Percentiles rank a stretch among this genome's conserved stretches.
Evolutionary conservation across 2,797 vertebrate species (phyloP).

Genomic region (Hephaestus fuliginosus): DNA sequence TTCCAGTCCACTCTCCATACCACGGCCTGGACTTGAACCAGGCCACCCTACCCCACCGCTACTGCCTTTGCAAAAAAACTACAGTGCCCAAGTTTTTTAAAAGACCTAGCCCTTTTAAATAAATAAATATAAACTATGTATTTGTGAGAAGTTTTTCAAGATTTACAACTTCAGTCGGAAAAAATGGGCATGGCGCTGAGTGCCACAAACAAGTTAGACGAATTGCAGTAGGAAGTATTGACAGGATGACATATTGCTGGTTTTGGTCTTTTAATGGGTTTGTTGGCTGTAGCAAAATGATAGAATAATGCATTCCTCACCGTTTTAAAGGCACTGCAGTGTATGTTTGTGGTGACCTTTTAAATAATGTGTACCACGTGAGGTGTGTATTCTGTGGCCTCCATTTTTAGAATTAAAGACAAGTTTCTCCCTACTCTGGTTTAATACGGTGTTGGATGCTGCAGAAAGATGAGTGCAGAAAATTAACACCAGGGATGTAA

Average conservation of each 20-base stretch:
- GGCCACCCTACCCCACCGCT: too few species aligned
- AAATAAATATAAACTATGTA: background rate
- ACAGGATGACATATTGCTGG: background rate
- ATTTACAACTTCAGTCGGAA: conserved; percentile 10
- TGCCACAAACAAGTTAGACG: background rate
- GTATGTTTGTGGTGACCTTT: background rate
- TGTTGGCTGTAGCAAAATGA: background rate
- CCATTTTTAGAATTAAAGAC: background rate
- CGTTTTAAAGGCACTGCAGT: background rate
- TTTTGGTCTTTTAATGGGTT: background rate
- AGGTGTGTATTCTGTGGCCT: background rate
- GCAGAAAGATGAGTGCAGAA: conserved; percentile 34
- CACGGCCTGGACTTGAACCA: too few species aligned
- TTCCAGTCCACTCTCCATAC: background rate
- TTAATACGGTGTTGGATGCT: background rate
- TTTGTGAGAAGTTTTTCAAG: conserved; percentile 10
- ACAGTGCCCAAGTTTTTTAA: conserved; percentile 3
- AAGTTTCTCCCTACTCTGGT: background rate
- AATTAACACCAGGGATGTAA: conserved; percentile 62
- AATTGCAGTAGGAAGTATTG: background rate
- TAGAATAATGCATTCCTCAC: background rate
- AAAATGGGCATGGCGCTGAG: background rate
- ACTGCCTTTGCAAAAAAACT: background rate
- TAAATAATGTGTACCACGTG: background rate
- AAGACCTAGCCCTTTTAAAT: background rate